Percentiles rank a stretch among this genome's conserved stretches.
phyloP scores from a whole-genome alignment of 2,888 invertebrate genomes.

The Tuberolachnus salignus region DNA sequence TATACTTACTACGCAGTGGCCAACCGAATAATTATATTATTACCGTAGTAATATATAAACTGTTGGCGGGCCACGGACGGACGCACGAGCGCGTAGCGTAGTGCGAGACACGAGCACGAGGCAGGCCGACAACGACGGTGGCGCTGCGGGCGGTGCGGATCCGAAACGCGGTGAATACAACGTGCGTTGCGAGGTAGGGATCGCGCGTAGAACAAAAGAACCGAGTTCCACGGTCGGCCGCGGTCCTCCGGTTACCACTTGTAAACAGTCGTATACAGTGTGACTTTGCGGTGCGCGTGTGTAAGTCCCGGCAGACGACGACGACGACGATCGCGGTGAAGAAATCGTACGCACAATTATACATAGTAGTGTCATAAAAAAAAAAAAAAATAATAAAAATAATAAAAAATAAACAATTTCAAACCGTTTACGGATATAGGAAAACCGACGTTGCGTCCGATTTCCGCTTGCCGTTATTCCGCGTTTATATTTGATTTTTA shows the following conservation, averaged over 20 bases:
- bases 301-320: background rate
- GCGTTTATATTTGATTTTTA: slow-evolving; percentile 4
- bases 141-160: slow-evolving; percentile 21
- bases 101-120: background rate
- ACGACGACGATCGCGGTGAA: background rate
- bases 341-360: too few species aligned
- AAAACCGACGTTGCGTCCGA: background rate
- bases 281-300: background rate
- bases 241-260: background rate
- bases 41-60: background rate
- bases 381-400: too few species aligned
- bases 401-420: too few species aligned
- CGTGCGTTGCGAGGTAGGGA: slow-evolving; percentile 27
- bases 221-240: slow-evolving; percentile 23
- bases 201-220: slow-evolving; percentile 51
- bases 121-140: slow-evolving; percentile 30
- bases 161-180: slow-evolving; percentile 20
- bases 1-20: background rate
- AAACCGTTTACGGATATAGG: background rate
- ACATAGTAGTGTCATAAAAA: too few species aligned
- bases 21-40: background rate
- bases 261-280: background rate
- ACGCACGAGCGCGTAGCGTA: background rate
- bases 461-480: background rate
- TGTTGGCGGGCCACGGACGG: slow-evolving; percentile 31